Percentiles rank a stretch among this genome's conserved stretches.
Evolutionary conservation across 2,888 invertebrate genomes (phyloP).

Genomic region (Atrina japonica): DNA sequence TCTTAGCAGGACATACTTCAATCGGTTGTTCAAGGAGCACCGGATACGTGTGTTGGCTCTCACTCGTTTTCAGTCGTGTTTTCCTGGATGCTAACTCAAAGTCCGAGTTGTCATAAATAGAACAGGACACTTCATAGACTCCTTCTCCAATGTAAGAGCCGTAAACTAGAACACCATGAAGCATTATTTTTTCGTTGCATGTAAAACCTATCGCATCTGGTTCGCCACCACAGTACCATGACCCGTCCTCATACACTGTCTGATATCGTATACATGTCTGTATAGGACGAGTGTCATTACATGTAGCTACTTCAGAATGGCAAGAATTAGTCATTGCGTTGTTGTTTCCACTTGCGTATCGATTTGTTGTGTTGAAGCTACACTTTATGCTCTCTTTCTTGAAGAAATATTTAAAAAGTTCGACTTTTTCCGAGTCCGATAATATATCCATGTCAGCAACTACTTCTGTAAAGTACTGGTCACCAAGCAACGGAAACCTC

Average conservation of each 20-base stretch:
- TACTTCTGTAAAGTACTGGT: conserved; percentile 58
- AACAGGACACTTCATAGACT: conserved; percentile 54
- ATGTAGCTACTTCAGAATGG: conserved; percentile 30
- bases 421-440: conserved; percentile 57
- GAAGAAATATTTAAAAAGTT: conserved; percentile 61
- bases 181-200: conserved; percentile 47
- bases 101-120: conserved; percentile 49
- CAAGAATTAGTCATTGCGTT: conserved; percentile 41
- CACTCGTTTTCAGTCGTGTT: conserved; percentile 55
- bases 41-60: conserved; percentile 58
- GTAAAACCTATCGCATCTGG: conserved; percentile 57
- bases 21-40: conserved; percentile 52
- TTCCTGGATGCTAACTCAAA: conserved; percentile 44
- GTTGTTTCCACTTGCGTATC: conserved; percentile 37
- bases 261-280: conserved; percentile 59
- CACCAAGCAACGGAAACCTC: conserved; percentile 59
- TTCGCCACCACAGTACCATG: conserved; percentile 63
- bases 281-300: conserved; percentile 49
- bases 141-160: conserved; percentile 62
- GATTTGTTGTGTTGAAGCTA: conserved; percentile 45
- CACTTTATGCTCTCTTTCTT: conserved; percentile 45
- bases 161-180: conserved; percentile 58
- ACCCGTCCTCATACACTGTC: conserved; percentile 57
- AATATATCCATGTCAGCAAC: conserved; percentile 56
- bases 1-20: conserved; percentile 39